Percentiles rank a stretch among this genome's conserved stretches.
Conservation (phyloP, 2,113 vertebrate genomes). For the Ciconia maguari region DNA sequence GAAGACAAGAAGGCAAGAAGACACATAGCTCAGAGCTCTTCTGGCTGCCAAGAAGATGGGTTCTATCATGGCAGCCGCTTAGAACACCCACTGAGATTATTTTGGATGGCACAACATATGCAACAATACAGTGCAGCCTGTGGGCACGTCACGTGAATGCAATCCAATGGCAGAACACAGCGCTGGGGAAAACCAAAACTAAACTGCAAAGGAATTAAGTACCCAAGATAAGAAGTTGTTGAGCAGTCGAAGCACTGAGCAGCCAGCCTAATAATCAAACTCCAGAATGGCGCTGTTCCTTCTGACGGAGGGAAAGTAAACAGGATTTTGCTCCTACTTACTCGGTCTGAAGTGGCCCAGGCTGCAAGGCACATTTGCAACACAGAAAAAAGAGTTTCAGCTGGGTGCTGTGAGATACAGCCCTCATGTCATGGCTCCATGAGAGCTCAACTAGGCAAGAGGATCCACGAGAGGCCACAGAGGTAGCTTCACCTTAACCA, state of each 20-base stretch:
- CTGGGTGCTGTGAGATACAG: background rate
- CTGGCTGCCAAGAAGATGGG: background rate
- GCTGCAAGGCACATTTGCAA: background rate
- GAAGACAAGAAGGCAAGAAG: background rate
- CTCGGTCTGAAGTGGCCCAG: background rate
- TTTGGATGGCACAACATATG: background rate
- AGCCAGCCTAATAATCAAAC: background rate
- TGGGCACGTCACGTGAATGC: background rate
- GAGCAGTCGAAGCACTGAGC: rapidly evolving
- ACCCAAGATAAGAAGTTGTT: background rate
- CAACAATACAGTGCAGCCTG: background rate
- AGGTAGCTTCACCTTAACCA: background rate
- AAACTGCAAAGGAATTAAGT: background rate
- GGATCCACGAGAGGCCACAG: background rate
- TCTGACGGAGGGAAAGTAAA: background rate
- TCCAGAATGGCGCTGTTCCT: background rate
- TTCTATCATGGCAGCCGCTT: background rate
- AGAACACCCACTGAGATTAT: background rate
- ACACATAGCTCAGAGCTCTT: background rate
- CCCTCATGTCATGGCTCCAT: rapidly evolving
- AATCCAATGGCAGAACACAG: background rate
- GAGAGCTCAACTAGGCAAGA: background rate
- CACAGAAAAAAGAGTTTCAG: background rate
- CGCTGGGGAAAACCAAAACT: background rate
- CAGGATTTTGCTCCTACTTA: background rate